phyloP scores from a whole-genome alignment of 2,113 vertebrate species.

The Salvator merianae region DNA sequence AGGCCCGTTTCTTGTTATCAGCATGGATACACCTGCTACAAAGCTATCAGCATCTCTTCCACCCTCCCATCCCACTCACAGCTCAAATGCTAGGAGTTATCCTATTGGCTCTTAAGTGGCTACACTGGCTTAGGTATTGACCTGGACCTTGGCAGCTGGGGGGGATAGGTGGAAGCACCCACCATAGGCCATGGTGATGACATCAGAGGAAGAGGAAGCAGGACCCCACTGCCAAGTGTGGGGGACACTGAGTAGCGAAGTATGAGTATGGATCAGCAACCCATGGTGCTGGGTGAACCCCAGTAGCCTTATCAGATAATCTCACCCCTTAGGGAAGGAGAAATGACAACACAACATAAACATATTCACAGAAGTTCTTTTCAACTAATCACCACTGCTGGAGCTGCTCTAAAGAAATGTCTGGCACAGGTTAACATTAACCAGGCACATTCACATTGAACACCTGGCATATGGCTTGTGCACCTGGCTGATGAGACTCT shows the following conservation, averaged over 20 bases:
- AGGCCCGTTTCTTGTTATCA: not conserved
- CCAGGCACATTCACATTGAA: not conserved
- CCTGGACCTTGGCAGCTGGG: no score
- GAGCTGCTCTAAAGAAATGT: not conserved
- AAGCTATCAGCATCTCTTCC: not conserved
- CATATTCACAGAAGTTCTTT: not conserved
- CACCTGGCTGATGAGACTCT: not conserved
- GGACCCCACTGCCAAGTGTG: no score
- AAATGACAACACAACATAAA: no score
- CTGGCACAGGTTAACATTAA: not conserved
- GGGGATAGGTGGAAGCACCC: no score
- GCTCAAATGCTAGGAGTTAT: not conserved
- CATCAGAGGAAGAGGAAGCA: no score
- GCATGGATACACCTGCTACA: not conserved
- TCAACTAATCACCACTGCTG: not conserved
- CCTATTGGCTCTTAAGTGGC: not conserved
- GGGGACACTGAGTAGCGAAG: no score
- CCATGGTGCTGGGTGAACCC: no score
- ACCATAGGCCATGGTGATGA: no score
- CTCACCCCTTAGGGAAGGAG: no score
- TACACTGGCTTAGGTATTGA: no score
- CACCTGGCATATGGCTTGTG: not conserved
- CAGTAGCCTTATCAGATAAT: no score
- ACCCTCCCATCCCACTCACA: not conserved
- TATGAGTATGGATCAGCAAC: no score